Evolutionary conservation across 2,797 vertebrate genomes (phyloP), one percentile per base, ranked within the genome.

Genomic region (Ciconia nigra): DNA sequence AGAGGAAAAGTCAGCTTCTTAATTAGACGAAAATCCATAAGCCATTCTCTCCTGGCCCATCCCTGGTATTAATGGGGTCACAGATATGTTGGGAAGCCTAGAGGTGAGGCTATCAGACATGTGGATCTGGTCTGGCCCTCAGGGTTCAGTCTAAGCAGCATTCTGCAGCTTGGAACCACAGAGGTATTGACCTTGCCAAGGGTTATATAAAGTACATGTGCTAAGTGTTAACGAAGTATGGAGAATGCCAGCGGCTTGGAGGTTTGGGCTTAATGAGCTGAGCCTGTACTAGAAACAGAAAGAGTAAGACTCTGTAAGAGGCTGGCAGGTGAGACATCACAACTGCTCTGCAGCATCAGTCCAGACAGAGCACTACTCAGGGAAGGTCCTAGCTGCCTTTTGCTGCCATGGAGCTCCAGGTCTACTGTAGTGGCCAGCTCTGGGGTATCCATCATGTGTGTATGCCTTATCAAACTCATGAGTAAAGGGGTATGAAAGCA

Each of bases 141-240:
- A 1, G 81, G 46, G 62, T 8, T 87, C 71, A 44, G 70, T 28
- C 29, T 39, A 39, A 89, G 69, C 35, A 49, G 35, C 2, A 1
- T 17, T 47, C 65, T 59, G 65, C 22, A 67, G 46, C 49, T 49
- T 5, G 0, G 31, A 24, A 83, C 49, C 69, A 57, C 42, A 29
- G 29, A 13, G 28, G 5, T 6, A 31, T 15, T 46, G 47, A 37
- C 49, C 42, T 83, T 59, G 66, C 61, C 54, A 57, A 26, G 58
- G 41, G 31, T 66, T 59, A 41, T 59, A 41, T 8, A 16, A 83
- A 84, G 72, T 15, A 29, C 13, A 10, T 1, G 20, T 49, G 51
- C 70, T 61, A 16, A 41, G n/a, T 29, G 42, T 44, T 73, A 79
- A 59, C 0, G 0, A 57, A n/a, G 33, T 22, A 13, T 5, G 18